These are phyloP conservation scores for Astreopora myriophthalma DNA, from an alignment of 64 coral and sea anemone genomes.

Conservation along the genomic window DNA sequence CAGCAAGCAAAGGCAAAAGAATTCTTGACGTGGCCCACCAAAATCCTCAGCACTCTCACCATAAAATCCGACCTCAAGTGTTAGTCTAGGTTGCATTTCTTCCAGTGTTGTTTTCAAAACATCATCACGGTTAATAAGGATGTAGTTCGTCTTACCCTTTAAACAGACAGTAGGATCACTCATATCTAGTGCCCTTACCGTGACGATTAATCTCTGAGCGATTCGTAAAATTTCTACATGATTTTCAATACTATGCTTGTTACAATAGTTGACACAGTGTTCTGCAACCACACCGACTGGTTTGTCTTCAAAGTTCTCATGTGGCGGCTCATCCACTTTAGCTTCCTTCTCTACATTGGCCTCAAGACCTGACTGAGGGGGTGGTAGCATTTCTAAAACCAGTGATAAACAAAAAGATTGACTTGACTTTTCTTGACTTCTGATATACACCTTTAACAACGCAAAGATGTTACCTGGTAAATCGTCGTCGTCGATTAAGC, in stretches of 20 bases:
- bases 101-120: slow-evolving; percentile 45
- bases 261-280: slow-evolving; percentile 36
- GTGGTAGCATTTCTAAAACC: too few relatives aligned
- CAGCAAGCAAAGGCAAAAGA: slow-evolving; percentile 41
- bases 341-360: neutral
- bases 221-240: slow-evolving; percentile 44
- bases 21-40: slow-evolving; percentile 39
- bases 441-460: neutral
- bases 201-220: slow-evolving; percentile 52
- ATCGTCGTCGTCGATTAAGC: neutral
- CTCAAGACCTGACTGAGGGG: too few relatives aligned
- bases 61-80: slow-evolving; percentile 55
- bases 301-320: neutral
- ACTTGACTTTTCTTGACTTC: too few relatives aligned
- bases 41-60: slow-evolving; percentile 51
- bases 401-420: too few relatives aligned
- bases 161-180: neutral
- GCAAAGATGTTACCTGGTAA: neutral
- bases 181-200: slow-evolving; percentile 24
- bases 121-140: slow-evolving; percentile 22
- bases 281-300: neutral
- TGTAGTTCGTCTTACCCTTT: slow-evolving; percentile 23
- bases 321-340: neutral
- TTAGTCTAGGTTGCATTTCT: neutral
- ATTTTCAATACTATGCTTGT: slow-evolving; percentile 51